Percentiles rank a stretch among this genome's conserved stretches.
Conservation (phyloP, 2,113 vertebrate species). For the Lampris incognitus region DNA sequence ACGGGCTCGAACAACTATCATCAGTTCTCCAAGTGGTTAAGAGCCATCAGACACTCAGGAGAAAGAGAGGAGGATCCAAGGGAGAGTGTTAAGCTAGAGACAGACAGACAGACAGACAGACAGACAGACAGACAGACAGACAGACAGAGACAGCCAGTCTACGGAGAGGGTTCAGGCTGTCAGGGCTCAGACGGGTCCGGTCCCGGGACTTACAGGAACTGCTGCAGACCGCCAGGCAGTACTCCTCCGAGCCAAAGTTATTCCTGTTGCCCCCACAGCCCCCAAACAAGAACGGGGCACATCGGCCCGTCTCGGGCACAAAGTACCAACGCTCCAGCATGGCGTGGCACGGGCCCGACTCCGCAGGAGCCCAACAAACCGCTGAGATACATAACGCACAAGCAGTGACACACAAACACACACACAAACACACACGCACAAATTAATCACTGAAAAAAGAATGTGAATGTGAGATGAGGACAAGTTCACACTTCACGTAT, state of each 20-base stretch:
- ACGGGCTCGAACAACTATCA: conserved; percentile 14
- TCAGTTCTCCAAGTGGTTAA: conserved; percentile 49
- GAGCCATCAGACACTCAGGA: conserved; percentile 31
- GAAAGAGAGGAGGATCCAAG: conserved; percentile 6
- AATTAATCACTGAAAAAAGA: conserved; percentile 24
- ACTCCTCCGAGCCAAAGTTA: conserved; percentile 99
- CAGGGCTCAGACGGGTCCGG: conserved; percentile 23
- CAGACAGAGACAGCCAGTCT: conserved; percentile 40
- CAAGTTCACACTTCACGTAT: background rate
- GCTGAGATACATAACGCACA: conserved; percentile 82
- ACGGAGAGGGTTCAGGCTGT: conserved; percentile 47
- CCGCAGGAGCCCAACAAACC: conserved; percentile 95
- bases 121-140: background rate
- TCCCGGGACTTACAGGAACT: conserved; percentile 91
- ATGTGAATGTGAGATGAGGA: conserved; percentile 11
- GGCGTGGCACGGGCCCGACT: conserved; percentile 92
- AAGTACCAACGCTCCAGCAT: conserved; percentile 98
- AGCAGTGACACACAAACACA: conserved; percentile 23
- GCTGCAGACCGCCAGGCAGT: conserved; percentile 98
- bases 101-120: conserved; percentile 18
- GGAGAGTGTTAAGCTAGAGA: conserved; percentile 8
- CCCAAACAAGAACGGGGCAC: conserved; percentile 95
- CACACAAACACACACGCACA: conserved; percentile 4
- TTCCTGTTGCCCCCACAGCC: conserved; percentile 99
- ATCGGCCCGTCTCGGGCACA: conserved; percentile 88